Evolutionary conservation across 23 tunicate genomes (phyloP).

Genomic region (Phallusia fumigata): DNA sequence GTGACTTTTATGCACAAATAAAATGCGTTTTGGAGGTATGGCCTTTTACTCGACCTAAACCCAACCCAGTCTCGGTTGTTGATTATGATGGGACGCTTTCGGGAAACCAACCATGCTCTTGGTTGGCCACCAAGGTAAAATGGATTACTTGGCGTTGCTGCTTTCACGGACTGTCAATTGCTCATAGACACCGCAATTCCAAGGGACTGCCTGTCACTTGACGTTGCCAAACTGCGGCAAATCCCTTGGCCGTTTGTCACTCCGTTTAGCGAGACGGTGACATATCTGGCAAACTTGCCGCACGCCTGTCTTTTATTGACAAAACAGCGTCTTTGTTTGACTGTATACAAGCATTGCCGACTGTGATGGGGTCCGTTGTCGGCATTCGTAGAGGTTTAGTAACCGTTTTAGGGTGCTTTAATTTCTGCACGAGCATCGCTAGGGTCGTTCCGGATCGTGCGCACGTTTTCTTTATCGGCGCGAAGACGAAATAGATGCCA

Average conservation of each 20-base stretch:
- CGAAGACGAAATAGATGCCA: not conserved
- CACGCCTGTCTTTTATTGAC: not conserved
- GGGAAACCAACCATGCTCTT: not conserved
- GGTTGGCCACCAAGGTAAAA: not conserved
- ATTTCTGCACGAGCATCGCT: constrained; percentile 8
- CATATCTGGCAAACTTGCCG: not conserved
- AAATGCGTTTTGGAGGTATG: not conserved
- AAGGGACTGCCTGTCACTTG: not conserved
- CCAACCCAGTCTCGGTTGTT: not conserved
- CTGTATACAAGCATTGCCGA: not conserved
- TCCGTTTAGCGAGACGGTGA: constrained; percentile 1
- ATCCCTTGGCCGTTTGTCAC: constrained; percentile 1
- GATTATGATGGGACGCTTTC: not conserved
- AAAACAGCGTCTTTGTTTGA: not conserved
- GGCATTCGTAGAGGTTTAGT: not conserved
- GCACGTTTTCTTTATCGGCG: not conserved
- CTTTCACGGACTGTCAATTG: constrained; percentile 3
- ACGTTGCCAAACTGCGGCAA: constrained; percentile 1
- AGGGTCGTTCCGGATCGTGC: constrained; percentile 8
- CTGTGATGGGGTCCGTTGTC: not conserved
- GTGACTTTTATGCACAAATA: not conserved
- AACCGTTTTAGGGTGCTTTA: constrained; percentile 4
- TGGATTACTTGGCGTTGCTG: constrained; percentile 3
- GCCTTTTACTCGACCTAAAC: not conserved
- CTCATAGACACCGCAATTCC: not conserved